Evolutionary conservation across 2,888 invertebrate genomes (phyloP).

Genomic region (Cremastobaeus sp.): DNA sequence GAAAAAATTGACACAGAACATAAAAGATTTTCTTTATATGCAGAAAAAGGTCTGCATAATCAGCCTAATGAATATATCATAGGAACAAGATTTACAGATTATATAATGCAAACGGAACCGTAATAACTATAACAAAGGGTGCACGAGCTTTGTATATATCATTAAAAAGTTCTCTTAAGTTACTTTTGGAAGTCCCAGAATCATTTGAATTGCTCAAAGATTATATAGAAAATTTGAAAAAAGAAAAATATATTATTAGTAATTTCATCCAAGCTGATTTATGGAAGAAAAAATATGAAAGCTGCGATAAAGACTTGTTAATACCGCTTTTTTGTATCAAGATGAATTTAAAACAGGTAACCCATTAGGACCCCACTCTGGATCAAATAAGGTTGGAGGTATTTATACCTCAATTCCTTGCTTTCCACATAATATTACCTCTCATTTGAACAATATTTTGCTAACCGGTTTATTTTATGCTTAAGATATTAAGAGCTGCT

Average conservation of each 20-base stretch:
- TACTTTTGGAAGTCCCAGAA: conserved; percentile 27
- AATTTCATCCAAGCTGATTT: conserved; percentile 34
- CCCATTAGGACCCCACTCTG: conserved; percentile 28
- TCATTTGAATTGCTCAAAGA: conserved; percentile 14
- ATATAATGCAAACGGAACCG: conserved; percentile 1
- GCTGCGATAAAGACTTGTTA: neutral
- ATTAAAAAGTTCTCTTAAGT: conserved; percentile 27
- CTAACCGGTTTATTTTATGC: conserved; percentile 8
- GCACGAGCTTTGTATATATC: conserved; percentile 14
- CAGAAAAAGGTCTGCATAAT: conserved; percentile 17
- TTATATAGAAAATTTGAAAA: conserved; percentile 19
- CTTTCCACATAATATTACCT: conserved; percentile 3
- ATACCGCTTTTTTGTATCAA: conserved; percentile 30
- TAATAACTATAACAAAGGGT: neutral
- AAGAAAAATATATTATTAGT: conserved; percentile 10
- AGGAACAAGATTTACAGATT: conserved; percentile 5
- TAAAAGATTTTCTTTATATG: conserved; percentile 34
- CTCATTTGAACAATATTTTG: conserved; percentile 6
- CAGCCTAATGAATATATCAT: conserved; percentile 23
- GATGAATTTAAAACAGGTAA: conserved; percentile 17
- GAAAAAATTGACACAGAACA: conserved; percentile 30
- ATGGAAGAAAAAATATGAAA: conserved; percentile 23
- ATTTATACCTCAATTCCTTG: conserved; percentile 31
- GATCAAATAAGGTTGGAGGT: conserved; percentile 31
- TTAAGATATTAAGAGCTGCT: too few species aligned